Evolutionary conservation across 2,888 invertebrate genomes (phyloP), one percentile per base, ranked within the genome.

Genomic region (Endomychus coccineus): DNA sequence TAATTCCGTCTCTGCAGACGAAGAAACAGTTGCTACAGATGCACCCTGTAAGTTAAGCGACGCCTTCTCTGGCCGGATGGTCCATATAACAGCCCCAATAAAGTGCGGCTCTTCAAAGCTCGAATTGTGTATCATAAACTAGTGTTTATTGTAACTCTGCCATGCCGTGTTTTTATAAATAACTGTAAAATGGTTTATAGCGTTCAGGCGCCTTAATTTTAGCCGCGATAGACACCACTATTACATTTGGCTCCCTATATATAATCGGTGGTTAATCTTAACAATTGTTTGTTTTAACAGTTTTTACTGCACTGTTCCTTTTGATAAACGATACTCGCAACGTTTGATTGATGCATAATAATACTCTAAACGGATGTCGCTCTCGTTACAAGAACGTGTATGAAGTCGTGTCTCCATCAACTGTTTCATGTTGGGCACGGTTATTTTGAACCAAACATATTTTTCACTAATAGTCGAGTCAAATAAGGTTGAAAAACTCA

Each of bases 81-180:
- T 48, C 44, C 44, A 35, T 38, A 43, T 38, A 31, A 40, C 42
- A 34, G 22, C 29, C 10, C 41, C 42, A 50, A 51, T 54, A 54
- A 51, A 49, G 52, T 48, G 59, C 59, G 61, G 61, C 56, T 54
- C 54, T 54, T 59, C 58, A 60, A 60, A 59, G 59, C 45, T 45
- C 48, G 36, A 39, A 39, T 53, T 58, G 57, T 58, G 50, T 54
- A 58, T 56, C 55, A 56, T 61, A 60, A 62, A 61, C 54, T 50
- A 46, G 50, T 61, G 62, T 63, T 63, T 63, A 62, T 62, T 63
- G 59, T 61, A 62, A 57, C 58, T 55, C 54, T 55, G 59, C 59
- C 59, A 61, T 62, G 50, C 52, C 53, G 44, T 54, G 56, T 57
- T 56, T 62, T 61, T 58, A 58, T 61, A 60, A 61, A 62, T 61